Base-by-base conservation (phyloP, 2,797 vertebrate genomes). In the Perodicticus potto region DNA sequence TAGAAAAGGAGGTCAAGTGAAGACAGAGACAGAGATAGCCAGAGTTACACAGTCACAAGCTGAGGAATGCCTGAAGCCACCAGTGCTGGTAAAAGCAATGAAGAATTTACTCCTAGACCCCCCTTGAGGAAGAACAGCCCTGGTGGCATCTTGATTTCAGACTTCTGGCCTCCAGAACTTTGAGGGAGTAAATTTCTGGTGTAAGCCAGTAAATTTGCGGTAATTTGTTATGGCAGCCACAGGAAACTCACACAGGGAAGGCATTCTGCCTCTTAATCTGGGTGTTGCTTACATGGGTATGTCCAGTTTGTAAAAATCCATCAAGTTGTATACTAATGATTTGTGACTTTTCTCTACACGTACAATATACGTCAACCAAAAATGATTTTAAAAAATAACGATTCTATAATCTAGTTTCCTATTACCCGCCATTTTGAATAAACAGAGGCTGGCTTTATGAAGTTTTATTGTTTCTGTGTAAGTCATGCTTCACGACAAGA, bases 261-360 rank as follows among this genome's bases (percentile, higher is more conserved):
- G 45, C 53, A 3, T 43, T 94, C 61, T 88, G 32, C 91, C 96
- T 96, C 88, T 96, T 90, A 37, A 77, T 69, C 80, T 91, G 65
- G 14, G 29, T 69, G 37, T 72, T 69, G 37, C 34, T 78, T 92
- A 57, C 2, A 74, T 17, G 45, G 27, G 11, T 80, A 65, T 45
- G n/a, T 88, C 89, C 73, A 88, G 45, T 93, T 96, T 92, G 19
- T 89, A 92, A 97, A 92, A 53, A 84, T n/a, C 59, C 59, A 96
- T 76, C 83, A 74, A 85, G 25, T 70, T 84, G 67, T 67, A 74
- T 61, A 86, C 37, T 25, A 82, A 85, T 37, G 67, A 78, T 53
- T 16, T 93, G 7, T 73, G 9, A 90, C 59, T 65, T 95, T 96
- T 95, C 95, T 82, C 93, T 37, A 94, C 12, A 7, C 85, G 72